phyloP scores from a whole-genome alignment of 1,140 invertebrate genomes.

The Coptotermes formosanus region DNA sequence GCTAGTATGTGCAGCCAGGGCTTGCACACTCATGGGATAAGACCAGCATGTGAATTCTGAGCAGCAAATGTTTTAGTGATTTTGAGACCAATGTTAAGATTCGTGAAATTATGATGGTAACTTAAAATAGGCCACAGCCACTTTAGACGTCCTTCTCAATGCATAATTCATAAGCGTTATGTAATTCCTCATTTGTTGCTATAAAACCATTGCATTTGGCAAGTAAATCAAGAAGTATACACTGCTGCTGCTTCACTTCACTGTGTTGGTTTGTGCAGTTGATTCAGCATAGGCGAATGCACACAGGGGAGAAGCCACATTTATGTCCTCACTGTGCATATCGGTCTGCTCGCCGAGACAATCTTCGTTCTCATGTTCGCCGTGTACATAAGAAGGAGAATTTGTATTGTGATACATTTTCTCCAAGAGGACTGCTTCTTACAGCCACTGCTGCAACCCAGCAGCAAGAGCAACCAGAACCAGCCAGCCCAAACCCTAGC shows the following conservation, averaged over 20 bases:
- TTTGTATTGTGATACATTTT: conserved; percentile 55
- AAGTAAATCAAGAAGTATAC: no score
- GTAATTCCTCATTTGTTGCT: no score
- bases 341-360: conserved; percentile 55
- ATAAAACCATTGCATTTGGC: no score
- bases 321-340: conserved; percentile 58
- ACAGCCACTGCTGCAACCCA: neutral
- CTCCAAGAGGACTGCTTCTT: conserved; percentile 51
- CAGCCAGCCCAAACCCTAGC: neutral
- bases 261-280: conserved; percentile 42
- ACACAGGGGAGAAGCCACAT: conserved; percentile 43
- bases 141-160: no score
- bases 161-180: no score
- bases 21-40: no score
- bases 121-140: no score
- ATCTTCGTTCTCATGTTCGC: conserved; percentile 56
- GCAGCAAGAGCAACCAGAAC: neutral
- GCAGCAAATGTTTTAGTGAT: no score
- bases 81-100: no score
- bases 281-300: conserved; percentile 57
- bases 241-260: neutral
- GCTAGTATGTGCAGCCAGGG: no score
- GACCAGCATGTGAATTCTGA: no score
- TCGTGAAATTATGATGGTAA: no score
- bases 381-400: conserved; percentile 59